phyloP scores from a whole-genome alignment of 2,113 vertebrate genomes.

The Phrynocephalus versicolor region DNA sequence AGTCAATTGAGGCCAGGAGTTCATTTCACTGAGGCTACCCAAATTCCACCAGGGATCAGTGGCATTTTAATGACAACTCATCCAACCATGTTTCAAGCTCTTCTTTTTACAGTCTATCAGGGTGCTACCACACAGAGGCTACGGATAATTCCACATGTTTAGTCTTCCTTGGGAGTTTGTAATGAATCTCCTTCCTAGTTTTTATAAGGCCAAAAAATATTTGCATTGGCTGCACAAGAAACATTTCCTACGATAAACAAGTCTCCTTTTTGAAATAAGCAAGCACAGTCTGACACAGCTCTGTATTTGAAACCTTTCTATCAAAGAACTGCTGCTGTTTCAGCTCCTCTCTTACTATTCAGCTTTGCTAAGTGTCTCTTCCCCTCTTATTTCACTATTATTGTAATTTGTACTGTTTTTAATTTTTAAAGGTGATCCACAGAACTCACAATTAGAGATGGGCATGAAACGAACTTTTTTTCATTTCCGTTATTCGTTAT shows the following conservation, averaged over 20 bases:
- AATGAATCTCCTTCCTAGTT: neutral
- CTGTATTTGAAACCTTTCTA: neutral
- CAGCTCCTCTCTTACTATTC: neutral
- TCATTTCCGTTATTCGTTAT: no score
- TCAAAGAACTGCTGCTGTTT: neutral
- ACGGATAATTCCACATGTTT: neutral
- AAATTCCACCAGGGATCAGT: neutral
- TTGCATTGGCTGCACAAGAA: neutral
- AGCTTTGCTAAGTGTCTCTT: neutral
- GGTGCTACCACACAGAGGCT: neutral
- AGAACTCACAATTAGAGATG: no score
- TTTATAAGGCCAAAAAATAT: neutral
- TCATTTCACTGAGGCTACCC: neutral
- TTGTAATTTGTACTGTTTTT: neutral
- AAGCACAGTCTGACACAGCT: neutral
- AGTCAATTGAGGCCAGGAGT: neutral
- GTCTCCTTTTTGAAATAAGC: neutral
- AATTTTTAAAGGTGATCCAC: neutral
- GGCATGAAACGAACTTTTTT: no score
- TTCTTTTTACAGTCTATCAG: neutral
- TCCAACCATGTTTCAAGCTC: neutral
- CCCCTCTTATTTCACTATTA: neutral
- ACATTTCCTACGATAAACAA: neutral
- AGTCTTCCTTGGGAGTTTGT: neutral
- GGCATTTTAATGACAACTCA: neutral